Conservation (phyloP, 2,797 vertebrate species). For the Siniperca scherzeri region DNA sequence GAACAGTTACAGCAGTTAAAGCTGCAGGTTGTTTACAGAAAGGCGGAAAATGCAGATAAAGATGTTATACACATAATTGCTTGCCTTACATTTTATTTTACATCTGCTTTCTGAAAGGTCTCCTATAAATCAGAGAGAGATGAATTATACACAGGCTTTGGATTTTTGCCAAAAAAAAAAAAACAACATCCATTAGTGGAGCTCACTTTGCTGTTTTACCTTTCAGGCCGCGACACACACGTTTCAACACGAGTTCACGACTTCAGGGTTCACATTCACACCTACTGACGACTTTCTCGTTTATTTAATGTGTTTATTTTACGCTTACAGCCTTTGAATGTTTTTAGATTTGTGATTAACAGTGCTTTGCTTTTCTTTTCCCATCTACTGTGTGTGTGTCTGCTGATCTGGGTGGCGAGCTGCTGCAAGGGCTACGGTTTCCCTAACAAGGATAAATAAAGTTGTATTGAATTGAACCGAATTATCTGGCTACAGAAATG, state of each 20-base stretch:
- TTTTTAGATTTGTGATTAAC: background rate
- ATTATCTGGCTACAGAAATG: background rate
- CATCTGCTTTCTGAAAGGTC: background rate
- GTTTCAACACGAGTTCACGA: constrained; percentile 13
- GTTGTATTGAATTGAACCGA: background rate
- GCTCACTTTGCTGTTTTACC: constrained; percentile 38
- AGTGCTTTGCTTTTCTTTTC: background rate
- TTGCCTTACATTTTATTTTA: constrained; percentile 21
- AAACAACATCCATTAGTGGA: constrained; percentile 35
- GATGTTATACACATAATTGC: background rate
- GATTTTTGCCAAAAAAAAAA: constrained; percentile 51
- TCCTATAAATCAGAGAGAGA: constrained; percentile 10
- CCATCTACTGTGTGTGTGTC: background rate
- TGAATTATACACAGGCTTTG: constrained; percentile 27
- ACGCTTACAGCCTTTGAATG: background rate
- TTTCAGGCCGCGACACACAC: constrained; percentile 50
- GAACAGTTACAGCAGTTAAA: background rate
- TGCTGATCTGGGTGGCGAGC: background rate
- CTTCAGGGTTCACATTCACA: constrained; percentile 5
- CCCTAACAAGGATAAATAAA: background rate
- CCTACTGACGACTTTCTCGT: background rate
- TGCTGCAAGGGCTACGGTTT: background rate
- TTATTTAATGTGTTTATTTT: background rate
- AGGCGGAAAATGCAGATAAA: background rate
- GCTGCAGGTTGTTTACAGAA: constrained; percentile 1